Conservation (phyloP, 2,888 invertebrate species). For the Icerya purchasi region DNA sequence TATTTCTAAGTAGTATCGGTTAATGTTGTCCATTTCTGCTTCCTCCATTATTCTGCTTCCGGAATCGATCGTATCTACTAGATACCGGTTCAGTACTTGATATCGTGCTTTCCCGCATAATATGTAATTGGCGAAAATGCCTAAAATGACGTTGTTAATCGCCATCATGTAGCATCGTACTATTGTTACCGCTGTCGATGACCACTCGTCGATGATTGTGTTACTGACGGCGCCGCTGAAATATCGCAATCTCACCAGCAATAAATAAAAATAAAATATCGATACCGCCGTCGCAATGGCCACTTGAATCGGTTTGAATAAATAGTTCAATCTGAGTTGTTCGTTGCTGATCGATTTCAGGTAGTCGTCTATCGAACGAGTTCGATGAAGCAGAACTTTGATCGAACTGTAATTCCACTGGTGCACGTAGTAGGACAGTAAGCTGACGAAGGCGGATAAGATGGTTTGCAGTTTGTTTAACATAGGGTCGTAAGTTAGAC, state of each 20-base stretch:
- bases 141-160: too few species aligned
- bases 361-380: not conserved
- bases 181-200: too few species aligned
- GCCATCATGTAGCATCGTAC: too few species aligned
- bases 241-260: not conserved
- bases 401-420: constrained; percentile 5
- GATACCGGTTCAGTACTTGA: too few species aligned
- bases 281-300: too few species aligned
- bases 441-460: constrained; percentile 4
- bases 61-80: constrained; percentile 6
- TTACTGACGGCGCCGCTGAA: not conserved
- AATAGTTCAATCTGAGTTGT: too few species aligned
- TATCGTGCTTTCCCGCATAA: too few species aligned
- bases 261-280: too few species aligned
- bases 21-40: constrained; percentile 5
- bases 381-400: not conserved
- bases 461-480: constrained; percentile 4
- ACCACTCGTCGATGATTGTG: not conserved
- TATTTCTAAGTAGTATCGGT: constrained; percentile 6
- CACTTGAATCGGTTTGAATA: too few species aligned
- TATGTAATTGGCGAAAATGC: too few species aligned
- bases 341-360: constrained; percentile 4
- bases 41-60: not conserved
- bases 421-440: constrained; percentile 2
- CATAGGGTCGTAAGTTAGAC: constrained; percentile 1